Base-by-base conservation (phyloP, 2,797 vertebrate species). In the Apodemus agrarius region DNA sequence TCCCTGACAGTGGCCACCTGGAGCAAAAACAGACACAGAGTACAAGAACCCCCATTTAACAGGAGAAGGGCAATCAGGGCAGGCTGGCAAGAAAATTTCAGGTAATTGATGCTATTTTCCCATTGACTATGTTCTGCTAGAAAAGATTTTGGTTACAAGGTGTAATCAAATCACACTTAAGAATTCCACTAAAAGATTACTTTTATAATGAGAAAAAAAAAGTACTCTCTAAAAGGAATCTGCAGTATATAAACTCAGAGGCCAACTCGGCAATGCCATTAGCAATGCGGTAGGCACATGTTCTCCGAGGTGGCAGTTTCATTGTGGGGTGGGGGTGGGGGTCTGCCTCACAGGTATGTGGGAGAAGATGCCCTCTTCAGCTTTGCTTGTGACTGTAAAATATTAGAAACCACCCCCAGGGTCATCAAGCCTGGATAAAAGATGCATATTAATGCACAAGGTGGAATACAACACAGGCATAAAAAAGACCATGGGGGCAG, bases 81-180 rank as follows among this genome's bases (percentile, higher is more conserved):
- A 94, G 93, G 89, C 94, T 93, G 94, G 96, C 67, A 94, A 96
- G 96, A 94, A 95, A 94, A 96, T 95, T 89, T 96, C 90, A 95
- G 96, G 96, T 97, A 97, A 97, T 95, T 96, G 97, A 93, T 94
- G 97, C 74, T 95, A 97, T 96, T 97, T 97, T 97, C 97, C 95
- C 95, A 89, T 94, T 96, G 95, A 96, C 95, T 92, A 31, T 88
- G 92, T 96, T 97, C 97, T 95, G 95, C 96, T 89, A 89, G 96
- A 92, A 96, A 95, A 95, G 95, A 97, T 92, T 97, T 97, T 95
- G 89, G 96, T 97, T 97, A 97, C 91, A 96, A 95, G 95, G 89
- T 97, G 89, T 97, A 97, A 97, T 97, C 96, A 97, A 97, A 96
- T 96, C 97, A 96, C 97, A 96, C 97, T 97, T 96, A 97, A 97